Conservation (phyloP, 2,113 vertebrate genomes). For the Hirundichthys speculiger region DNA sequence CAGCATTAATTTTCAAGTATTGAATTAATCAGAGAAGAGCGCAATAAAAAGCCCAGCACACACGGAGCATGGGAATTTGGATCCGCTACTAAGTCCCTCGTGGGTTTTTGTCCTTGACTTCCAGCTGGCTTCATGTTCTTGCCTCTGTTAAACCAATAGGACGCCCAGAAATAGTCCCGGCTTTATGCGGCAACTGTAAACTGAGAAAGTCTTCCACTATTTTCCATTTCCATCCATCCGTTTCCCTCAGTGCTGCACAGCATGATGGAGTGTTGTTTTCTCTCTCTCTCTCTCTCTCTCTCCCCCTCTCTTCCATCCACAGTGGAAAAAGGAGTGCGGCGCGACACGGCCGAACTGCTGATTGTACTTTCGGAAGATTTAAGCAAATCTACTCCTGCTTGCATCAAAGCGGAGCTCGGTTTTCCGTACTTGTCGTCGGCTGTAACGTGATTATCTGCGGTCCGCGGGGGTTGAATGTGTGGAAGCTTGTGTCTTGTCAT, state of each 20-base stretch:
- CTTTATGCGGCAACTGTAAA: slow-evolving; percentile 71
- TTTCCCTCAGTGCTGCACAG: slow-evolving; percentile 52
- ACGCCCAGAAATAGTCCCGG: slow-evolving; percentile 67
- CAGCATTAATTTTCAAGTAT: slow-evolving; percentile 71
- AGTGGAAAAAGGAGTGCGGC: slow-evolving; percentile 61
- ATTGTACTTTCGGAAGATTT: slow-evolving; percentile 57
- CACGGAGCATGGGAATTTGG: slow-evolving; percentile 63
- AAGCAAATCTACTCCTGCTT: slow-evolving; percentile 59
- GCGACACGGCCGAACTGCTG: slow-evolving; percentile 48
- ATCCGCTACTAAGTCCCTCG: slow-evolving; percentile 28
- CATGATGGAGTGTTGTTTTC: slow-evolving; percentile 39
- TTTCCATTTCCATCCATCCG: slow-evolving; percentile 66
- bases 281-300: slow-evolving; percentile 20
- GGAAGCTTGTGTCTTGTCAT: slow-evolving; percentile 73
- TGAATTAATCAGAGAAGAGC: slow-evolving; percentile 53
- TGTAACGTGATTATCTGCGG: slow-evolving; percentile 64
- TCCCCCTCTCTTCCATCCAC: slow-evolving; percentile 15
- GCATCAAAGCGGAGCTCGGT: slow-evolving; percentile 46
- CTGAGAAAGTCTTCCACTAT: slow-evolving; percentile 60
- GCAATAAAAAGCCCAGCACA: slow-evolving; percentile 13
- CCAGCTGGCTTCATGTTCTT: slow-evolving; percentile 51
- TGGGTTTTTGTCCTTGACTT: slow-evolving; percentile 61
- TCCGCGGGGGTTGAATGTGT: slow-evolving; percentile 68
- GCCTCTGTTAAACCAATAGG: slow-evolving; percentile 50
- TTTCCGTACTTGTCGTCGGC: slow-evolving; percentile 45